Evolutionary conservation across 2,797 vertebrate species (phyloP).

Genomic region (Emydoidea blandingii): DNA sequence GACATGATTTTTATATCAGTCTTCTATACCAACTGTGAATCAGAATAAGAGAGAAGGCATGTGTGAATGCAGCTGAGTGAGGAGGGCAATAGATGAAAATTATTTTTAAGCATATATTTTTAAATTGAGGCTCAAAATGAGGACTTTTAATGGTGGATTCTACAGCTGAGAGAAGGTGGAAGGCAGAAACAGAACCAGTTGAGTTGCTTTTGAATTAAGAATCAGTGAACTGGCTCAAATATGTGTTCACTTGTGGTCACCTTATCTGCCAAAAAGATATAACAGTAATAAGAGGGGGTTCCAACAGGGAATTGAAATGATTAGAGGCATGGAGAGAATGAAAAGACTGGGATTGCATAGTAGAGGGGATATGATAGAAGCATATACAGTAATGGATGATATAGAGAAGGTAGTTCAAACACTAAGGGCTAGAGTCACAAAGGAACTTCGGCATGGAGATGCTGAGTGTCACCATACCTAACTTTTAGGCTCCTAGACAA

Average conservation of each 20-base stretch:
- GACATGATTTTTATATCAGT: not conserved
- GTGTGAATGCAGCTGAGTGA: not conserved
- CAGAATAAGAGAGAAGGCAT: not conserved
- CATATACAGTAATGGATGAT: not conserved
- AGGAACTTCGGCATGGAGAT: not conserved
- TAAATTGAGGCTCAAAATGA: not conserved
- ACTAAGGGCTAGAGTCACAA: not conserved
- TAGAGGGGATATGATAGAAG: accelerated
- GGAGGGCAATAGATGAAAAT: not conserved
- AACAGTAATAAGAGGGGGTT: not conserved
- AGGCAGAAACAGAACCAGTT: not conserved
- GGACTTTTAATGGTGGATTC: not conserved
- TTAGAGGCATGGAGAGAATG: not conserved
- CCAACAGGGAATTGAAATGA: not conserved
- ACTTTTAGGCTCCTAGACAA: not conserved
- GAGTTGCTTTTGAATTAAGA: not conserved
- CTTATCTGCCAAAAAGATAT: not conserved
- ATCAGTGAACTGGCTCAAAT: not conserved
- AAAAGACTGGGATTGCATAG: not conserved
- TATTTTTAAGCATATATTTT: not conserved
- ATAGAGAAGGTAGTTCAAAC: not conserved
- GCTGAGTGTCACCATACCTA: not conserved
- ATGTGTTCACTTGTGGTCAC: not conserved
- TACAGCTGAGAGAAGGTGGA: not conserved
- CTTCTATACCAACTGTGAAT: not conserved